A percentile compares a stretch with the other conserved stretches of the same genome.
These are phyloP conservation scores for cattle (Bos taurus) DNA, from an alignment of 2,113 vertebrate genomes.

Conservation along the genomic window ARS-UCD2.0 NC_037337.1:32542001-32542500, in stretches of 20 bases:
- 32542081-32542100: neutral
- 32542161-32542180: neutral
- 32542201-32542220: neutral
- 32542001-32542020: neutral
- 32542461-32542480: neutral
- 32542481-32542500: neutral
- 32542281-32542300: neutral
- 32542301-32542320: neutral
- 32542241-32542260: neutral
- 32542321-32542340: neutral
- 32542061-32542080: neutral
- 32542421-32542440: constrained; percentile 16
- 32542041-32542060: neutral
- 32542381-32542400: constrained; percentile 57
- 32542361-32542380: constrained; percentile 32
- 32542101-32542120: constrained; percentile 48
- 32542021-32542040: constrained; percentile 19
- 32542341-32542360: neutral
- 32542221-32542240: constrained; percentile 13
- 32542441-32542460: neutral
- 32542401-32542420: constrained; percentile 54
- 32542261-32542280: neutral
- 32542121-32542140: neutral
- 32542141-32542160: neutral
- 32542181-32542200: neutral